Evolutionary conservation across 2,113 vertebrate species (phyloP), one percentile per base, ranked within the genome.

Genomic region (Anthoscopus minutus): DNA sequence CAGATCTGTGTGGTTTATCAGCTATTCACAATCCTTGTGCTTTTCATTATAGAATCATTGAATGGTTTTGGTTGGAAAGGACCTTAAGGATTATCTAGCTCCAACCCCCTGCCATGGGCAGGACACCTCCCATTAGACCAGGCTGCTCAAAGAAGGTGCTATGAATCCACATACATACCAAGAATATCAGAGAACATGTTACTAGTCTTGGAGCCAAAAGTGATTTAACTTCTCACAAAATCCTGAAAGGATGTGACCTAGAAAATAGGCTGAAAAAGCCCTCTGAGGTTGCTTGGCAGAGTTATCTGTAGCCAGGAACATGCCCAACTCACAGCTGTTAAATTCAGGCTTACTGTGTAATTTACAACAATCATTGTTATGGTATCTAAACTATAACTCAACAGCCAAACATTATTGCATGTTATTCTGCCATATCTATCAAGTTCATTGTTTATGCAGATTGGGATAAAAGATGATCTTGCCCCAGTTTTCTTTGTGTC

Each of bases 391-490:
- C 70, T 76, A 28, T 85, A 81, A 82, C 50, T 66, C 91, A 58
- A 56, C 61, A 69, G 81, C 27, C 28, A 86, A 87, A 38, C 27
- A 27, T 79, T 24, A 60, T 45, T 96, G 79, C 44, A 5, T 9
- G 7, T 70, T 91, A 62, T 74, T 83, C 74, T 66, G 50, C 84
- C 56, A 86, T 88, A 87, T 92, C 85, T 78, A 15, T 86, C 62
- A 17, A 70, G 76, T 97, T 90, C 65, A 96, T 97, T 97, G 96
- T 97, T 97, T 83, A 97, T 5, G 57, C 94, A 89, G 85, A 69
- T 62, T 77, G 56, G 71, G 89, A 96, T 94, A 72, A 94, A 88
- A 93, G 82, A 80, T 97, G 65, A 38, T 94, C 94, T 96, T 96
- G 93, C 66, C 81, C 60, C 44, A 31, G 84, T 69, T 85, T 64